A percentile compares a stretch with the other conserved stretches of the same genome.
Evolutionary conservation across 1,140 invertebrate genomes (phyloP).

Genomic region (Pemphigus obesinymphae): DNA sequence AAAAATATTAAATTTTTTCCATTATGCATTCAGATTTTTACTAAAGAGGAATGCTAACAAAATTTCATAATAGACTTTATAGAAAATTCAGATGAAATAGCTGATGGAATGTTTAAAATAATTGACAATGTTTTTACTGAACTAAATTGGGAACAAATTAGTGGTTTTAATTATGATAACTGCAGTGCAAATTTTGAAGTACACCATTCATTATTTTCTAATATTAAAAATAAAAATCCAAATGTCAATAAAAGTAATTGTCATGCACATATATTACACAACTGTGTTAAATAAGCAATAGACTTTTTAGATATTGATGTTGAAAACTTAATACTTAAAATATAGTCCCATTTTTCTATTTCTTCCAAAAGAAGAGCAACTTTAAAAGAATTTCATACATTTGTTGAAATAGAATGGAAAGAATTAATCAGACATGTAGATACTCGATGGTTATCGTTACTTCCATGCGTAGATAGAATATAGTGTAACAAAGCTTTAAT

Average conservation of each 20-base stretch:
- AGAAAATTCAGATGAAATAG: background rate
- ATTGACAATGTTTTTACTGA: background rate
- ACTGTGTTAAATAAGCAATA: background rate
- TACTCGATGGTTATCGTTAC: background rate
- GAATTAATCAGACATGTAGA: background rate
- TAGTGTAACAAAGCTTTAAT: background rate
- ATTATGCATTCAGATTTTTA: background rate
- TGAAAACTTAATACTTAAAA: background rate
- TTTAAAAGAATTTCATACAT: background rate
- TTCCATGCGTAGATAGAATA: background rate
- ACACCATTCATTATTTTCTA: background rate
- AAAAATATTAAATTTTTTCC: background rate
- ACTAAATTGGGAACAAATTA: background rate
- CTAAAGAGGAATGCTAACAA: background rate
- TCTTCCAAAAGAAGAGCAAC: background rate
- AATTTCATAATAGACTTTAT: background rate
- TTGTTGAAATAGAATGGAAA: background rate
- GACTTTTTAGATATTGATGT: background rate
- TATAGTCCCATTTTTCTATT: background rate
- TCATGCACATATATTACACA: background rate
- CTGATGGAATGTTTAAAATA: background rate
- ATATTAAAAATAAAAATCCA: background rate
- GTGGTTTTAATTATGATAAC: background rate
- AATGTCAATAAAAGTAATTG: background rate
- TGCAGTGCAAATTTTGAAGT: background rate